Conservation (phyloP, 2,797 vertebrate species). For the Brachymystax lenok region DNA sequence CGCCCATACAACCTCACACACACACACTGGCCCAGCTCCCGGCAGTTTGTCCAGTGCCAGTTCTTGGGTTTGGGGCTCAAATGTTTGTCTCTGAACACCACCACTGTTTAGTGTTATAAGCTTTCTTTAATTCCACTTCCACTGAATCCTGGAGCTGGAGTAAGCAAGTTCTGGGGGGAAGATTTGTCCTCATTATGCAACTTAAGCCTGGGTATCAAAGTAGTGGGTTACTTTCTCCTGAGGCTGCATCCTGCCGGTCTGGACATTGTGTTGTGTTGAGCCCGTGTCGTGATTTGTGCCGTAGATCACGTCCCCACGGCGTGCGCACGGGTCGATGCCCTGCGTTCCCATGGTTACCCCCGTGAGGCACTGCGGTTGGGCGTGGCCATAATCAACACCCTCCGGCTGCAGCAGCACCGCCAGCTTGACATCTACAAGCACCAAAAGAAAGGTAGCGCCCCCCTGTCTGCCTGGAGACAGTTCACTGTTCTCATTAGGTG, state of each 20-base stretch:
- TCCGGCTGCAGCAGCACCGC: slow-evolving; percentile 92
- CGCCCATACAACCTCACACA: neutral
- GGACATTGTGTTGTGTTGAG: slow-evolving; percentile 20
- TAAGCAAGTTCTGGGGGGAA: slow-evolving; percentile 70
- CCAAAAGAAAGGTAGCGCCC: slow-evolving; percentile 95
- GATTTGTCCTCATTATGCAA: slow-evolving; percentile 69
- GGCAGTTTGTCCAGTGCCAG: neutral
- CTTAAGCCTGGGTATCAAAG: slow-evolving; percentile 65
- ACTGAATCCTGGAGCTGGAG: slow-evolving; percentile 62
- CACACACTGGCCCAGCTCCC: neutral
- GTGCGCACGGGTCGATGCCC: slow-evolving; percentile 93
- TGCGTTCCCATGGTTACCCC: slow-evolving; percentile 96
- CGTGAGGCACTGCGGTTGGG: slow-evolving; percentile 94
- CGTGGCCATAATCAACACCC: slow-evolving; percentile 96
- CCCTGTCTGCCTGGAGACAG: slow-evolving; percentile 11
- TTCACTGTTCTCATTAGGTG: too few species aligned
- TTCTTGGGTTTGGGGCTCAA: too few species aligned
- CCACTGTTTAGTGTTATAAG: slow-evolving; percentile 10
- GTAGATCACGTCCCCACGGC: slow-evolving; percentile 96
- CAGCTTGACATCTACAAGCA: slow-evolving; percentile 98
- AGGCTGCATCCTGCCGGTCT: neutral
- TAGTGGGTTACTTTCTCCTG: neutral
- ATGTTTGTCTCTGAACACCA: neutral
- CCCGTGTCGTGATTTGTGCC: slow-evolving; percentile 9
- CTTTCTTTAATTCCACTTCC: slow-evolving; percentile 63